Evolutionary conservation across 2,888 invertebrate genomes (phyloP).

Genomic region (Thymelicus sylvestris): DNA sequence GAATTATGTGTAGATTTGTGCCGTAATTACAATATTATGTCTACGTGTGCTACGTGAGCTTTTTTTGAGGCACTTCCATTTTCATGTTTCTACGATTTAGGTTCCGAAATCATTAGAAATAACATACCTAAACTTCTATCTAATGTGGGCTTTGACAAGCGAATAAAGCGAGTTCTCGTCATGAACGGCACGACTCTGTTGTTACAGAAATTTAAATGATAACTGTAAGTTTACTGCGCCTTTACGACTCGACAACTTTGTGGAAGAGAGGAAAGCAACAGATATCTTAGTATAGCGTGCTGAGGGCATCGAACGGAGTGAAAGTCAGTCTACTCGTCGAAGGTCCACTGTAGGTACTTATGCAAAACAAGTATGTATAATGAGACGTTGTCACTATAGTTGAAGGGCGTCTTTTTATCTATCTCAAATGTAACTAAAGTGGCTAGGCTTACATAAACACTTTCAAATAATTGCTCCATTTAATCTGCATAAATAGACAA

Average conservation of each 20-base stretch:
- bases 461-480: too few relatives aligned
- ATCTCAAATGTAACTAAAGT: background rate
- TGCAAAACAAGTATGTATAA: slow-evolving; percentile 16
- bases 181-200: background rate
- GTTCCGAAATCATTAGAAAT: background rate
- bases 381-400: slow-evolving; percentile 6
- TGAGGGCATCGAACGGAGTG: slow-evolving; percentile 59
- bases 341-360: slow-evolving; percentile 26
- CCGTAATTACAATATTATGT: too few relatives aligned
- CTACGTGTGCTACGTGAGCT: too few relatives aligned
- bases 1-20: too few relatives aligned
- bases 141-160: too few relatives aligned
- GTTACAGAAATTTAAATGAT: slow-evolving; percentile 8
- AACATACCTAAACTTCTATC: background rate
- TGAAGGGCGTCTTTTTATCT: background rate
- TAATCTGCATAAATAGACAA: too few relatives aligned
- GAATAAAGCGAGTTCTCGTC: background rate
- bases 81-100: background rate
- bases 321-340: slow-evolving; percentile 52
- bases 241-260: slow-evolving; percentile 3
- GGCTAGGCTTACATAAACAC: background rate
- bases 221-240: slow-evolving; percentile 1
- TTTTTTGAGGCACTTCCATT: too few relatives aligned
- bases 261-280: slow-evolving; percentile 12
- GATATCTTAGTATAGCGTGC: slow-evolving; percentile 23